These are phyloP conservation scores for Miltochrista miniata DNA, from an alignment of 2,888 invertebrate species.

Conservation along the genomic window DNA sequence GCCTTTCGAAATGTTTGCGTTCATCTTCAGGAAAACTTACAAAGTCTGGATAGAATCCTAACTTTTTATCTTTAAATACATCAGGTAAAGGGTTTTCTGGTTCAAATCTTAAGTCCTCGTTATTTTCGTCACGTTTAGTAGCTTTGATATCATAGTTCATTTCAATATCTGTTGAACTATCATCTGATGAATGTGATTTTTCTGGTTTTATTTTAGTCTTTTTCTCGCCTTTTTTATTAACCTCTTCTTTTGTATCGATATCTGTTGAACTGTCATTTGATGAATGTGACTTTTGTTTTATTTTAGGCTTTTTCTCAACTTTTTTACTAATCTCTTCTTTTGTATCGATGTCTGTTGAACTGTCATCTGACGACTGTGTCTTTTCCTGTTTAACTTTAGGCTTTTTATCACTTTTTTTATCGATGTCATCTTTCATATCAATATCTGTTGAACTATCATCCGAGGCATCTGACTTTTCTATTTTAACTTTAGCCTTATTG, in stretches of 20 bases:
- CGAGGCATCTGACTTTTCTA: conserved; percentile 9
- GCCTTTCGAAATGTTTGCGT: conserved; percentile 73
- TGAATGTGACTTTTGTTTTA: not conserved
- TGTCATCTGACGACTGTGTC: too few species aligned
- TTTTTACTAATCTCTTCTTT: not conserved
- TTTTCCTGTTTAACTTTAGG: too few species aligned
- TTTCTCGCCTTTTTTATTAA: conserved; percentile 25
- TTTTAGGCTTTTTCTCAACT: not conserved
- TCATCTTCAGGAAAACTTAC: conserved; percentile 68
- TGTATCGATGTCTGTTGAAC: not conserved
- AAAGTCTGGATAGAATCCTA: conserved; percentile 77
- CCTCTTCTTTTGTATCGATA: conserved; percentile 21
- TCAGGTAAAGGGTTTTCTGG: conserved; percentile 69
- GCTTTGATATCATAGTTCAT: conserved; percentile 8
- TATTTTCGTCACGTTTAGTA: conserved; percentile 27
- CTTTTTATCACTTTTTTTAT: conserved; percentile 18
- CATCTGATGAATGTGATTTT: conserved; percentile 9
- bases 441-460: conserved; percentile 1
- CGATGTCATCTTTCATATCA: conserved; percentile 17
- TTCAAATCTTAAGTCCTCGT: conserved; percentile 29
- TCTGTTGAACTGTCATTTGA: conserved; percentile 5
- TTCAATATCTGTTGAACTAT: conserved; percentile 3
- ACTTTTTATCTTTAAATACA: conserved; percentile 55
- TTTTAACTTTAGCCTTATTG: conserved; percentile 6
- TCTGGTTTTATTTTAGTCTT: conserved; percentile 7